Percentiles rank a stretch among this genome's conserved stretches.
Evolutionary conservation across 2,797 vertebrate genomes (phyloP).

Genomic region (Kryptopterus vitreolus): DNA sequence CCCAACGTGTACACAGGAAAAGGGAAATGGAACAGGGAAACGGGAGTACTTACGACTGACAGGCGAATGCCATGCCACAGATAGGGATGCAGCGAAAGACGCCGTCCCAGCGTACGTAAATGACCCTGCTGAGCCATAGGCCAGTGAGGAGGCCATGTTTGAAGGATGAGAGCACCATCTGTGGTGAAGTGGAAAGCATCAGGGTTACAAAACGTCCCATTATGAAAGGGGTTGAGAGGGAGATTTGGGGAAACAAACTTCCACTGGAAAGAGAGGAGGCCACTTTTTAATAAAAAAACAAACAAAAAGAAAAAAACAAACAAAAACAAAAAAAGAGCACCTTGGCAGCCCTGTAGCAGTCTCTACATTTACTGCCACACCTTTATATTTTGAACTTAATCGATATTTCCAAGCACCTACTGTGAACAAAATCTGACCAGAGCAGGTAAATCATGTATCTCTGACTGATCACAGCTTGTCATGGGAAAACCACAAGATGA

Average conservation of each 20-base stretch:
- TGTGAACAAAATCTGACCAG: neutral
- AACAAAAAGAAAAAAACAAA: no score
- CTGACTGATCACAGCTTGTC: neutral
- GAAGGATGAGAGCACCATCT: constrained; percentile 95
- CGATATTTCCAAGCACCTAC: constrained; percentile 12
- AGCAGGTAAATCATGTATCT: neutral
- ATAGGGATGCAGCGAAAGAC: constrained; percentile 98
- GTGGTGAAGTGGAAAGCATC: constrained; percentile 61
- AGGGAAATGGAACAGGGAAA: constrained; percentile 43
- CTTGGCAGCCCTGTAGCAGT: neutral
- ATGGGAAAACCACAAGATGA: constrained; percentile 5
- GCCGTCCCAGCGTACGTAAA: constrained; percentile 90
- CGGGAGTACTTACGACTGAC: constrained; percentile 94
- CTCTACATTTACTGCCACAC: neutral
- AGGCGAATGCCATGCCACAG: constrained; percentile 99
- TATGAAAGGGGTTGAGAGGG: constrained; percentile 54
- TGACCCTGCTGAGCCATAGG: constrained; percentile 88
- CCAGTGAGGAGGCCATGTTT: constrained; percentile 90
- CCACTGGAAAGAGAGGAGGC: constrained; percentile 48
- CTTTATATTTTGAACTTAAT: neutral
- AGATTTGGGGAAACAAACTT: constrained; percentile 52
- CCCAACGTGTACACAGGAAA: constrained; percentile 20
- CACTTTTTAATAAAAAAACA: constrained; percentile 5
- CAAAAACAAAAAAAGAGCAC: constrained; percentile 7
- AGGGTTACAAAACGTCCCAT: constrained; percentile 57